These are phyloP conservation scores for Wasmannia auropunctata DNA, from an alignment of 1,140 invertebrate species.

Conservation along the genomic window DNA sequence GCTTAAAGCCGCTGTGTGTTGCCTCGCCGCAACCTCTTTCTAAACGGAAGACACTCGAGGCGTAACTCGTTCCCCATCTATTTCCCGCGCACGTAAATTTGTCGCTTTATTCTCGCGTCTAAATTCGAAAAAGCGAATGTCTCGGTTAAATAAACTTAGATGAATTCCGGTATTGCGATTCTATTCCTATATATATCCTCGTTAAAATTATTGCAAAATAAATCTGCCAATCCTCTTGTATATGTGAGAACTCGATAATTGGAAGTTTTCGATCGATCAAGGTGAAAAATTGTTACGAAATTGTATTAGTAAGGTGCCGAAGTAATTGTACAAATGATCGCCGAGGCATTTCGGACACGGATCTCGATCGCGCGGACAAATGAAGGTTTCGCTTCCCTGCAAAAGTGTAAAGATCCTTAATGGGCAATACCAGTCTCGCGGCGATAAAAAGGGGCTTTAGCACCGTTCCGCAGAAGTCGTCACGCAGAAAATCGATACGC, in stretches of 20 bases:
- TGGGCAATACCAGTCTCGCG: neutral
- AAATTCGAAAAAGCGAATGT: neutral
- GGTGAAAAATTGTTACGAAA: neutral
- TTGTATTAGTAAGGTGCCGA: neutral
- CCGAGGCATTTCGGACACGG: neutral
- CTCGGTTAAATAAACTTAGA: constrained; percentile 18
- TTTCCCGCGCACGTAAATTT: constrained; percentile 33
- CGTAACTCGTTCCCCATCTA: constrained; percentile 13
- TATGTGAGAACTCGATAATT: neutral
- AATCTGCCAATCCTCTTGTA: neutral
- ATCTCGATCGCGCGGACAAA: neutral
- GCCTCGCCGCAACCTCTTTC: neutral
- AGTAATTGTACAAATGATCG: neutral
- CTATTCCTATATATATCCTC: neutral
- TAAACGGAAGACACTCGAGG: neutral
- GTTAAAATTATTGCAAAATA: neutral
- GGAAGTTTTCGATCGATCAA: neutral
- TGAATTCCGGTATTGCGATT: neutral
- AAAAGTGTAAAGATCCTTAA: constrained; percentile 6
- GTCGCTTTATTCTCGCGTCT: constrained; percentile 12
- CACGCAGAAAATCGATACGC: constrained; percentile 44
- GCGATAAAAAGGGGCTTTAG: constrained; percentile 17
- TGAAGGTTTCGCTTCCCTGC: neutral
- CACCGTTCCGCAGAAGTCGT: neutral
- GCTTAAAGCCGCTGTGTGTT: neutral